Base-by-base conservation (phyloP, 1,140 invertebrate genomes). In the Antheraea pernyi region DNA sequence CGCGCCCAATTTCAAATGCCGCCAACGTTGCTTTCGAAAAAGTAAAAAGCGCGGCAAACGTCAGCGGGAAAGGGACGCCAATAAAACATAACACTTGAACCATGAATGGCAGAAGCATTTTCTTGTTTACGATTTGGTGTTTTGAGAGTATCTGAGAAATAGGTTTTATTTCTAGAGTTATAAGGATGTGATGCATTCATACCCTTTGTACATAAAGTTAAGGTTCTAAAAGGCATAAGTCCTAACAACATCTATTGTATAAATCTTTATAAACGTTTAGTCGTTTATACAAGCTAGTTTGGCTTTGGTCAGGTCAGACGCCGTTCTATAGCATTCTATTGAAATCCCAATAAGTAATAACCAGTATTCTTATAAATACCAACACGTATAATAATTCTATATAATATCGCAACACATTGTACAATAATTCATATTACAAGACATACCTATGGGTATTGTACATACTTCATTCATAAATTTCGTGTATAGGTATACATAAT, bases 91-190 rank as follows among this genome's bases (percentile, higher is more conserved):
- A 81, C 83, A 77, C 81, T 84, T 87, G 83, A 53, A 16, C 46
- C 46, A 53, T 53, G 46, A 85, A 85, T 86, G 82, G 77, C 72
- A 78, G 77, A 78, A 79, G 77, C 85, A 85, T 90, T 90, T 86
- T 86, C 90, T 91, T 91, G 89, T 91, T 91, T 91, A 89, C 88
- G 85, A 90, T 89, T 90, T 90, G 86, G 81, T 90, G 86, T 88
- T 88, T 88, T 78, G 75, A 82, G 77, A 78, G 80, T 83, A 80
- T 83, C 79, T 81, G 84, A 82, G 85, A 90, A 90, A 85, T 91
- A 85, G 89, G 88, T 89, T 90, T 89, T 91, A 91, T 91, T 86
- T 82, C 82, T 73, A 80, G 73, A 76, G 76, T 65, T 68, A 84
- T 90, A 91, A 89, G 87, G 83, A 79, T 81, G 85, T 73, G 8